Conservation (phyloP, 1,140 invertebrate genomes). For the Cotesia vestalis region DNA sequence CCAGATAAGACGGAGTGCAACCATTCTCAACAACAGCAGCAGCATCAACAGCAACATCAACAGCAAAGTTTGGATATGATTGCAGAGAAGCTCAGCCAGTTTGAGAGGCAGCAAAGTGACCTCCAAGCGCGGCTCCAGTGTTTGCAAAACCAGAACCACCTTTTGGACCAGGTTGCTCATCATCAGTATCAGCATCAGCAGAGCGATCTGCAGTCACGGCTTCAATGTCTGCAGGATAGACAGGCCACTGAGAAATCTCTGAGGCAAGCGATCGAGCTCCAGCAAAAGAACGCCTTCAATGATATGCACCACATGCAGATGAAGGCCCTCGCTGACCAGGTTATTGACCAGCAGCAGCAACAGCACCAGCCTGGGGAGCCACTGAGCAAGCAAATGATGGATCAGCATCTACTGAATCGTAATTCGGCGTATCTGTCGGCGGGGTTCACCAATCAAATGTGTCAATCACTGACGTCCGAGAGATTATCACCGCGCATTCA, state of each 20-base stretch:
- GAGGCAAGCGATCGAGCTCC: conserved; percentile 45
- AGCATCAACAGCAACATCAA: conserved; percentile 55
- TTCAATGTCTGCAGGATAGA: conserved; percentile 55
- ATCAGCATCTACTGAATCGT: conserved; percentile 50
- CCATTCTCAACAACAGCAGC: conserved; percentile 40
- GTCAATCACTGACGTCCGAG: conserved; percentile 53
- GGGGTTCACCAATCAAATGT: conserved; percentile 46
- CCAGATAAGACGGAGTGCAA: conserved; percentile 46
- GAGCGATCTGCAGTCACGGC: conserved; percentile 55
- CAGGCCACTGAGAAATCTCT: conserved; percentile 53
- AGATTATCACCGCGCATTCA: conserved; percentile 57
- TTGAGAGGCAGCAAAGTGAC: conserved; percentile 61
- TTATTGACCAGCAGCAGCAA: conserved; percentile 16
- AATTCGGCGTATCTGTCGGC: conserved; percentile 39
- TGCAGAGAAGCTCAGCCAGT: conserved; percentile 61
- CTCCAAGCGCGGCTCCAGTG: conserved; percentile 61
- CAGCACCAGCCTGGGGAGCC: conserved; percentile 32
- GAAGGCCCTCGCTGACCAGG: conserved; percentile 49
- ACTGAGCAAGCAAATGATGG: conserved; percentile 46
- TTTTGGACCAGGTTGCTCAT: conserved; percentile 61
- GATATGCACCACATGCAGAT: conserved; percentile 48
- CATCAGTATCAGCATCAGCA: conserved; percentile 60
- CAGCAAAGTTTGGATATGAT: conserved; percentile 61
- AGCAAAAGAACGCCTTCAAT: conserved; percentile 40
- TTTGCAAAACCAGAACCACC: conserved; percentile 63